A percentile compares a stretch with the other conserved stretches of the same genome.
Evolutionary conservation across 2,888 invertebrate species (phyloP).

Genomic region (Gryllus longicercus): DNA sequence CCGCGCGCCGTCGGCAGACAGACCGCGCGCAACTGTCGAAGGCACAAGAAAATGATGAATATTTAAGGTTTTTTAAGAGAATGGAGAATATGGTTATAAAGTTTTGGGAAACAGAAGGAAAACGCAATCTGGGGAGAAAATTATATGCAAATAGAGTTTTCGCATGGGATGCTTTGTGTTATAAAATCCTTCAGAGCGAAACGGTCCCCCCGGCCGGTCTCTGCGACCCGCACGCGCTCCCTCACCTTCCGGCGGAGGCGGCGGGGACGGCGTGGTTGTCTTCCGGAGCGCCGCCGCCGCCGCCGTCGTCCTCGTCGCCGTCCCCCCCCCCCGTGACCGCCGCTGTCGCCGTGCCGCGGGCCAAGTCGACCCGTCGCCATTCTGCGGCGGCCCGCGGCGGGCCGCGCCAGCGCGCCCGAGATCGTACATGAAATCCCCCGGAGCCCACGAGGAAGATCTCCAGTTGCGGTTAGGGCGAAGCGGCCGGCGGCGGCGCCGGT

Average conservation of each 20-base stretch:
- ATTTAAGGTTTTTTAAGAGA: constrained; percentile 17
- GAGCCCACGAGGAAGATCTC: too few species aligned
- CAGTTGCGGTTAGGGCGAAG: too few species aligned
- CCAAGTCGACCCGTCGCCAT: background rate
- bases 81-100: constrained; percentile 17
- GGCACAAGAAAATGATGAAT: background rate
- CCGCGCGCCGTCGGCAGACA: background rate
- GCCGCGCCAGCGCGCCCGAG: background rate
- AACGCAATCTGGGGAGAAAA: constrained; percentile 8
- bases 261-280: background rate
- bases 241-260: background rate
- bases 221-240: constrained; percentile 1
- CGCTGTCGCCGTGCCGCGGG: too few species aligned
- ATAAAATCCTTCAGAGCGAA: constrained; percentile 8
- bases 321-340: background rate
- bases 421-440: background rate
- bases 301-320: background rate
- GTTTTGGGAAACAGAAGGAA: constrained; percentile 17
- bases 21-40: background rate
- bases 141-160: constrained; percentile 17
- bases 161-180: constrained; percentile 17
- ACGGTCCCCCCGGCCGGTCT: constrained; percentile 1
- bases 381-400: background rate
- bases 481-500: too few species aligned
- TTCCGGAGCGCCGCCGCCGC: background rate